These are phyloP conservation scores for Acrossocheilus fasciatus DNA, from an alignment of 2,797 vertebrate species.

Conservation along the genomic window DNA sequence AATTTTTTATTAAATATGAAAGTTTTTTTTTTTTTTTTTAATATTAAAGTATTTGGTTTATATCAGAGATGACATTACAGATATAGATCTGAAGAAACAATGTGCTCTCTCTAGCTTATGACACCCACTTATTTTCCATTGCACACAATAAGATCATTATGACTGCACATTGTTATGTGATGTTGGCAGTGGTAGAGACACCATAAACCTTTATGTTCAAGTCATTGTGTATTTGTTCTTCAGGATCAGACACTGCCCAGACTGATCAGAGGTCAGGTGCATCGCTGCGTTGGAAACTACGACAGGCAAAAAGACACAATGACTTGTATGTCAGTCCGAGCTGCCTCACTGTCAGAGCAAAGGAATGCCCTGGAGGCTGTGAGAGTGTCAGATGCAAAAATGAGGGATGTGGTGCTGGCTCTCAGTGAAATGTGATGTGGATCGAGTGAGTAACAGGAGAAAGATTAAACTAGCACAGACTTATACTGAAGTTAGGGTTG, in stretches of 20 bases:
- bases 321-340: conserved; percentile 89
- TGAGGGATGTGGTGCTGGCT: conserved; percentile 81
- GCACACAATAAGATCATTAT: neutral
- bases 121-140: neutral
- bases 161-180: neutral
- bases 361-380: conserved; percentile 87
- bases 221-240: conserved; percentile 41
- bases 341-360: conserved; percentile 85
- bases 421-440: conserved; percentile 81
- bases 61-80: neutral
- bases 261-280: conserved; percentile 90
- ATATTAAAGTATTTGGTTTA: neutral
- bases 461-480: neutral
- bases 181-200: neutral
- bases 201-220: neutral
- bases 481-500: neutral
- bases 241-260: conserved; percentile 92
- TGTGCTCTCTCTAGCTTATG: neutral
- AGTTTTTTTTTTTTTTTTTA: neutral
- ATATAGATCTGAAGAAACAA: neutral
- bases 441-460: neutral
- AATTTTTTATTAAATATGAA: no score
- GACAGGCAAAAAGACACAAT: conserved; percentile 84
- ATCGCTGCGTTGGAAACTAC: conserved; percentile 93
- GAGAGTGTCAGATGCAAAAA: conserved; percentile 84